Evolutionary conservation across 2,797 vertebrate species (phyloP).

Genomic region (Onychomys arenicola): DNA sequence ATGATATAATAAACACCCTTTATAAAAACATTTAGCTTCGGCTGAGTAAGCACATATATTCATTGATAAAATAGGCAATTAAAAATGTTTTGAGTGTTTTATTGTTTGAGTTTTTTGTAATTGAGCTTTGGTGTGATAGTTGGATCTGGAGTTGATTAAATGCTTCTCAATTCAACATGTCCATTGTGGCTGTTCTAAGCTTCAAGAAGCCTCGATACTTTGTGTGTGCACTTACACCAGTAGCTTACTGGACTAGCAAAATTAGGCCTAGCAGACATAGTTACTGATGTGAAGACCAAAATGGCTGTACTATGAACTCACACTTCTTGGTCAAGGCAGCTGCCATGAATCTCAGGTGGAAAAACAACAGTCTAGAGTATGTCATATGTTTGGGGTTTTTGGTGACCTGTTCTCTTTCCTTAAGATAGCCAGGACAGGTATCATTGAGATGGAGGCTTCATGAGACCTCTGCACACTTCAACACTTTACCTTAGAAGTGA

Average conservation of each 20-base stretch:
- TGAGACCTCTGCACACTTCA: not conserved
- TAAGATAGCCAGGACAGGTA: not conserved
- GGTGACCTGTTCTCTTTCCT: not conserved
- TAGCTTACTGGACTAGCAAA: not conserved
- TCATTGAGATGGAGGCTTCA: not conserved
- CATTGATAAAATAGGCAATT: conserved; percentile 33
- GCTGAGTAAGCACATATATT: conserved; percentile 3
- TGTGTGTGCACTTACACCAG: not conserved
- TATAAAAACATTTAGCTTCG: conserved; percentile 11
- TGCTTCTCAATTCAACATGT: not conserved
- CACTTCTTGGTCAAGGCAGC: not conserved
- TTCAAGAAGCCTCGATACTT: not conserved
- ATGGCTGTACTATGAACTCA: not conserved
- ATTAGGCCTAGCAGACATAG: not conserved
- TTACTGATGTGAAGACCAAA: not conserved
- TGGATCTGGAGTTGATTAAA: conserved; percentile 15
- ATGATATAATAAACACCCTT: conserved; percentile 18
- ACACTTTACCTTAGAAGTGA: not conserved
- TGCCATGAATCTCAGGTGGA: not conserved
- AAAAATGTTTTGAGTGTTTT: conserved; percentile 28
- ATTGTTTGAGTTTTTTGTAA: conserved; percentile 9
- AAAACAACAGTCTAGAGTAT: not conserved
- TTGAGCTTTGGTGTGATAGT: not conserved
- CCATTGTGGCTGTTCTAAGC: not conserved
- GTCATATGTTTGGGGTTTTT: fast-evolving